Conservation (phyloP, 2,888 invertebrate genomes). For the Callinectes sapidus region DNA sequence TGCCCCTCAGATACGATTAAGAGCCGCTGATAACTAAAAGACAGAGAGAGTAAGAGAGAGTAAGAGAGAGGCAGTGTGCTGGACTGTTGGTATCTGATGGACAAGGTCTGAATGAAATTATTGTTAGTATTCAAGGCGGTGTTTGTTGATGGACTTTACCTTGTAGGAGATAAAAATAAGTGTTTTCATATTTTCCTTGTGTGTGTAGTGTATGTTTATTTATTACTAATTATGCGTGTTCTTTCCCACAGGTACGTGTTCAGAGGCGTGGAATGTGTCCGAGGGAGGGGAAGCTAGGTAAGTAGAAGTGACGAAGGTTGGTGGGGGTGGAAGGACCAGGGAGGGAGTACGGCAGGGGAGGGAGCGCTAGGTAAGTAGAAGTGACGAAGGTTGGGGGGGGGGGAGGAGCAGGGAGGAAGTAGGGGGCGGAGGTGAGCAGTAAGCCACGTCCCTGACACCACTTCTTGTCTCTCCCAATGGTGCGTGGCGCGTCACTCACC, state of each 20-base stretch:
- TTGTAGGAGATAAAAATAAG: not conserved
- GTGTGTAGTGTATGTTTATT: not conserved
- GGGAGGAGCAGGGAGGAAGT: not conserved
- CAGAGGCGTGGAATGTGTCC: not conserved
- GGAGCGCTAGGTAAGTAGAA: not conserved
- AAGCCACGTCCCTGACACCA: not conserved
- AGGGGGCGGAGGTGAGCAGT: not conserved
- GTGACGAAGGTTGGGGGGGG: not conserved
- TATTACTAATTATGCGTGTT: not conserved
- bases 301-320: not conserved
- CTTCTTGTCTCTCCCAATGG: not conserved
- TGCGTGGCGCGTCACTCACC: not conserved
- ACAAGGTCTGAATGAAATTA: not conserved
- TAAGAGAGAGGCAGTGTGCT: not conserved
- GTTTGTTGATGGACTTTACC: not conserved
- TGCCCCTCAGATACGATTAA: not conserved
- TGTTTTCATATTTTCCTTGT: not conserved
- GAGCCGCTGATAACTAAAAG: not conserved
- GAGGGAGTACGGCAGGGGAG: too few relatives aligned
- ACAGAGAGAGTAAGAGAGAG: not conserved
- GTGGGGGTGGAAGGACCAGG: not conserved
- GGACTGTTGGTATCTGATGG: not conserved
- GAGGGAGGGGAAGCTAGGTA: not conserved
- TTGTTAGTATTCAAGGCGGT: not conserved
- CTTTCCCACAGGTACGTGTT: constrained; percentile 5